Conservation (phyloP, 2,113 vertebrate species). For the Neoarius graeffei region DNA sequence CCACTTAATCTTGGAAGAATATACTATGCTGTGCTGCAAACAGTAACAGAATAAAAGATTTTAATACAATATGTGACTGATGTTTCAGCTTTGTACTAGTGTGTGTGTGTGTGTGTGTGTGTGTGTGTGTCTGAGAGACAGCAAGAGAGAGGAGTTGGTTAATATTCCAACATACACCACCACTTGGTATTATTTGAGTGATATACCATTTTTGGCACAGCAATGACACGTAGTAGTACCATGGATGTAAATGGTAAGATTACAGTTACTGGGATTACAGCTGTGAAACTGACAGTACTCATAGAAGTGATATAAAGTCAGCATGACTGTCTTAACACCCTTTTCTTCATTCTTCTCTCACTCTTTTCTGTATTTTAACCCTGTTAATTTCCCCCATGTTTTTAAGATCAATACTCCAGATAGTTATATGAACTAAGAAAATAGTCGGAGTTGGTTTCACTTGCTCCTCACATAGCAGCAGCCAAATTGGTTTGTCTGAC, state of each 20-base stretch:
- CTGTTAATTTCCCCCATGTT: background rate
- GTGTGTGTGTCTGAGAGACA: background rate
- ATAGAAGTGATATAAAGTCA: background rate
- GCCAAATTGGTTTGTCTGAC: no score
- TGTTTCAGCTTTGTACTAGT: conserved; percentile 22
- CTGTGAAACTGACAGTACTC: background rate
- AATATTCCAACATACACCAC: background rate
- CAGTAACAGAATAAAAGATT: conserved; percentile 72
- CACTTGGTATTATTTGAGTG: background rate
- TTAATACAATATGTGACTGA: conserved; percentile 66
- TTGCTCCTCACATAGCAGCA: no score
- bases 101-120: background rate
- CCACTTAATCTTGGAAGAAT: conserved; percentile 60
- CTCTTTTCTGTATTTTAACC: background rate
- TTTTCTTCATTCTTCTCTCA: background rate
- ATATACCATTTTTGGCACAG: no score
- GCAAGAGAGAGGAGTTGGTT: background rate
- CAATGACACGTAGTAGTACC: no score
- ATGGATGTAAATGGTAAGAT: no score
- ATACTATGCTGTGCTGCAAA: conserved; percentile 71
- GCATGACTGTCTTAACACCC: background rate
- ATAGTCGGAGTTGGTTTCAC: no score
- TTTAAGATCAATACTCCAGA: background rate
- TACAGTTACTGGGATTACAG: no score
- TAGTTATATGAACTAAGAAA: no score